These are phyloP conservation scores for Cossypha heuglini DNA, from an alignment of 2,797 vertebrate genomes.

Conservation along the genomic window DNA sequence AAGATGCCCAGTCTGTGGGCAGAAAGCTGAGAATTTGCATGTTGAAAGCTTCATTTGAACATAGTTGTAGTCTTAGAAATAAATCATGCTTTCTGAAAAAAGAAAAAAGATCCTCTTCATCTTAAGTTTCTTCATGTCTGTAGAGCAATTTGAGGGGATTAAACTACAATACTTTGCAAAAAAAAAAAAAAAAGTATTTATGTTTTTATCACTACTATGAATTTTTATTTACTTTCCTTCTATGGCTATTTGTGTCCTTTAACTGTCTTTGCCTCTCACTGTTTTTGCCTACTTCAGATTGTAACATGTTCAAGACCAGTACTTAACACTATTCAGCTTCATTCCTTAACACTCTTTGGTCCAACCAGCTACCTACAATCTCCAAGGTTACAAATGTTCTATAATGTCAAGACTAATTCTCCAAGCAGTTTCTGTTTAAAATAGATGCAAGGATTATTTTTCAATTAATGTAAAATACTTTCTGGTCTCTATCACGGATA, in stretches of 20 bases:
- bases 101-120: not conserved
- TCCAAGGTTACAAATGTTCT: not conserved
- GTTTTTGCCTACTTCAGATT: not conserved
- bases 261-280: not conserved
- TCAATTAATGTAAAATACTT: not conserved
- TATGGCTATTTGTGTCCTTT: not conserved
- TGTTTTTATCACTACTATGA: not conserved
- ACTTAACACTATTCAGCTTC: not conserved
- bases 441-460: not conserved
- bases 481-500: not conserved
- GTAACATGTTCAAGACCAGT: not conserved
- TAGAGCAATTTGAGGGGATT: not conserved
- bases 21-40: not conserved
- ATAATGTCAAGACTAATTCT: not conserved
- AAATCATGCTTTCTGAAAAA: not conserved
- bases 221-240: not conserved
- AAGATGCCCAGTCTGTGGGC: not conserved
- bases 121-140: not conserved
- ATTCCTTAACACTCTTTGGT: not conserved
- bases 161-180: not conserved
- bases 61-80: not conserved
- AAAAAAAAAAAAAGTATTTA: not conserved
- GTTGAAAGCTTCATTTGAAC: not conserved
- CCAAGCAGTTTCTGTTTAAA: not conserved
- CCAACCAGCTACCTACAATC: not conserved